Evolutionary conservation across 2,797 vertebrate species (phyloP).

Genomic region (Intellagama lesueurii): DNA sequence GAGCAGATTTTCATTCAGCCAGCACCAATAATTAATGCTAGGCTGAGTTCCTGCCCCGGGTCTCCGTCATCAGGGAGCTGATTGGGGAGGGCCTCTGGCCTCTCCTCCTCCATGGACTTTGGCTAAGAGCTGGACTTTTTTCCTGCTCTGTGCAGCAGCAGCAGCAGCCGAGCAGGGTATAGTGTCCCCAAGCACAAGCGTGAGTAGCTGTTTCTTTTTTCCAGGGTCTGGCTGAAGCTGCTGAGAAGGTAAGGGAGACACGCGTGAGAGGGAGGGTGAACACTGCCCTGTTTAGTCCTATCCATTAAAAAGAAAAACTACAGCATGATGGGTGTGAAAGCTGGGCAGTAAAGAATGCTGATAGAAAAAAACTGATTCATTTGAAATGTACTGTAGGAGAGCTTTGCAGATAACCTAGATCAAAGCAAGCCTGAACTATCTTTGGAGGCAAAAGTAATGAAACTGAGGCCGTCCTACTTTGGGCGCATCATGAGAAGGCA

Average conservation of each 20-base stretch:
- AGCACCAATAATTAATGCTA: not conserved
- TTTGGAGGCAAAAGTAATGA: too few species aligned
- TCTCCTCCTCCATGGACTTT: conserved; percentile 51
- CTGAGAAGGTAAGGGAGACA: conserved; percentile 20
- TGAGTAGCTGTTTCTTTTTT: not conserved
- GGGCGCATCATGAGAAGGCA: too few species aligned
- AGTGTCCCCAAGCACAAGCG: not conserved
- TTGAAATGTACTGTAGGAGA: too few species aligned
- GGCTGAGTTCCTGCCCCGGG: not conserved
- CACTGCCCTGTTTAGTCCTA: not conserved
- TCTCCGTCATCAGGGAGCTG: not conserved
- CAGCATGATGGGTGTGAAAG: too few species aligned
- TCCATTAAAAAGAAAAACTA: too few species aligned
- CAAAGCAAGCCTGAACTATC: too few species aligned
- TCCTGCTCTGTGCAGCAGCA: not conserved
- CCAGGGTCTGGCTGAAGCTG: conserved; percentile 2
- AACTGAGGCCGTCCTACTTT: too few species aligned
- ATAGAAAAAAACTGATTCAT: too few species aligned
- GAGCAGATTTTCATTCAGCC: not conserved
- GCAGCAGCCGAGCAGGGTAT: conserved; percentile 21
- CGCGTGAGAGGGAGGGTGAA: not conserved
- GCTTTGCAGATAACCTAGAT: too few species aligned
- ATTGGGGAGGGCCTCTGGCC: not conserved
- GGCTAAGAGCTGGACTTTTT: conserved; percentile 31
- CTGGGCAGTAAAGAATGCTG: too few species aligned